phyloP scores from a whole-genome alignment of 2,888 invertebrate genomes.

The Enchytraeus crypticus region DNA sequence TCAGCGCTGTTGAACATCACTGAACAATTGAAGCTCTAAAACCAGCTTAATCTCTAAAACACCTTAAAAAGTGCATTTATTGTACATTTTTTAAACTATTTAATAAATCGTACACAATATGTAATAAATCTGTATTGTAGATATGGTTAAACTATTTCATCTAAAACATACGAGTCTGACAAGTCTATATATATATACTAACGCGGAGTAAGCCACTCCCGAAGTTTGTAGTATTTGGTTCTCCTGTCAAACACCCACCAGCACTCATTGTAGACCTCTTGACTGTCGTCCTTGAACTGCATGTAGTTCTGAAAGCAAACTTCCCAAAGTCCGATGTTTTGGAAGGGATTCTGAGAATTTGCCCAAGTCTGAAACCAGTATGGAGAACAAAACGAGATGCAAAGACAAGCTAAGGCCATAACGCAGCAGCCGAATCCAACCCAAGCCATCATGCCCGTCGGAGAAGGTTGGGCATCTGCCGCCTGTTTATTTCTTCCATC shows the following conservation, averaged over 20 bases:
- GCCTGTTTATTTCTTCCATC: too few relatives aligned
- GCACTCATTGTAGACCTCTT: slow-evolving; percentile 81
- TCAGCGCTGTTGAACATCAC: too few relatives aligned
- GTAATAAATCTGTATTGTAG: too few relatives aligned
- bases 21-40: too few relatives aligned
- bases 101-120: too few relatives aligned
- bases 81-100: too few relatives aligned
- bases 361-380: slow-evolving; percentile 34
- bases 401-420: slow-evolving; percentile 25
- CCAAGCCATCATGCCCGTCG: slow-evolving; percentile 28
- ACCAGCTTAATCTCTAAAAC: too few relatives aligned
- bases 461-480: slow-evolving; percentile 9
- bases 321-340: slow-evolving; percentile 81
- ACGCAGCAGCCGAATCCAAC: slow-evolving; percentile 25
- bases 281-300: slow-evolving; percentile 70
- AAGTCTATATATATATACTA: too few relatives aligned
- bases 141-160: too few relatives aligned
- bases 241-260: slow-evolving; percentile 95
- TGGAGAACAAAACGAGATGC: slow-evolving; percentile 30
- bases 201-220: slow-evolving; percentile 31
- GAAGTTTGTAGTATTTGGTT: slow-evolving; percentile 51
- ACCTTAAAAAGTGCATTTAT: too few relatives aligned
- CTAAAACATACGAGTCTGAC: too few relatives aligned
- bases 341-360: slow-evolving; percentile 60
- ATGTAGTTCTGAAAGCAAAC: slow-evolving; percentile 78